Conservation (phyloP, 2,888 invertebrate species). For the Drosophila pseudotakahashii region DNA sequence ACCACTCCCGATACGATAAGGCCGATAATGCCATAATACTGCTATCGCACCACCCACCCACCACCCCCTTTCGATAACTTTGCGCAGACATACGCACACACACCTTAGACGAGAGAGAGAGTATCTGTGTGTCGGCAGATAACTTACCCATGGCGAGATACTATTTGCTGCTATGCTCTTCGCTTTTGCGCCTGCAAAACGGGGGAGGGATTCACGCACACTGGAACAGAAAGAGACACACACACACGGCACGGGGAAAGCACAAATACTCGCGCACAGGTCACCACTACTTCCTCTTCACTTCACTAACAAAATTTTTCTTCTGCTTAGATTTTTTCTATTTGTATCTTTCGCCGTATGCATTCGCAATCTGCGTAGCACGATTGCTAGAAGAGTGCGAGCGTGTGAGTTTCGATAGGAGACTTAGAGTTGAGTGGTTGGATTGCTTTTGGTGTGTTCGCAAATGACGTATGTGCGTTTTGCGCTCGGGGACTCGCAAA, state of each 20-base stretch:
- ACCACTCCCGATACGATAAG: constrained; percentile 55
- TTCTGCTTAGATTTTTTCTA: constrained; percentile 69
- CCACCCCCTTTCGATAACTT: constrained; percentile 72
- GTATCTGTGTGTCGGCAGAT: constrained; percentile 62
- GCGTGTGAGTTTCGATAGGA: constrained; percentile 25
- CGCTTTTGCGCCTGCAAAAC: constrained; percentile 74
- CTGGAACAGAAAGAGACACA: constrained; percentile 37
- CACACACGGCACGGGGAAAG: constrained; percentile 43
- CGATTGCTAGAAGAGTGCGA: constrained; percentile 36
- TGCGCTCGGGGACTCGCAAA: constrained; percentile 50
- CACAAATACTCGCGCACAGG: constrained; percentile 64
- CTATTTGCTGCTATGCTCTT: constrained; percentile 73
- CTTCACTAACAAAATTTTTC: constrained; percentile 67
- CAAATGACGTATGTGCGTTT: constrained; percentile 33
- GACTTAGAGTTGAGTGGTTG: constrained; percentile 21
- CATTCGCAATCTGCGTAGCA: constrained; percentile 74
- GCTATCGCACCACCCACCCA: constrained; percentile 50
- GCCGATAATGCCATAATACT: constrained; percentile 68
- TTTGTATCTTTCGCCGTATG: constrained; percentile 72
- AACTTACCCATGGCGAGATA: constrained; percentile 77
- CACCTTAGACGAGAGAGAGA: constrained; percentile 31
- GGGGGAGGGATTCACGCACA: constrained; percentile 72
- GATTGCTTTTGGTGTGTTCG: constrained; percentile 22
- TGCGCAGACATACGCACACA: constrained; percentile 63
- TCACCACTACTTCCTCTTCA: constrained; percentile 78